Base-by-base conservation (phyloP, 1,140 invertebrate genomes). In the Nilaparvata lugens region DNA sequence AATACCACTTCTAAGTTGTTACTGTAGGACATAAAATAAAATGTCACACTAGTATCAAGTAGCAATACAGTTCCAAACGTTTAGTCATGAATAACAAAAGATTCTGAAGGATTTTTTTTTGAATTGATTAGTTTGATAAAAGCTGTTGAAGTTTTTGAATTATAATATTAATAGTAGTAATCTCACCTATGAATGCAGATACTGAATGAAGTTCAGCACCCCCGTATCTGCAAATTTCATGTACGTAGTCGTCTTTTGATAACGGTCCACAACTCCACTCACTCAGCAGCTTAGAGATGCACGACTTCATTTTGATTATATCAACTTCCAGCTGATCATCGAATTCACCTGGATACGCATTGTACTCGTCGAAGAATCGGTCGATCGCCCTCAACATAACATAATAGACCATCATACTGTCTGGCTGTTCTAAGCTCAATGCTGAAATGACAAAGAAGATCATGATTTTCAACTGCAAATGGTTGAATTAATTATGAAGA, bases 141-240 rank as follows among this genome's bases (percentile, higher is more conserved):
- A n/a, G n/a, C n/a, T n/a, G n/a, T n/a, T n/a, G n/a, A n/a, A n/a
- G n/a, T n/a, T n/a, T n/a, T n/a, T n/a, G n/a, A n/a, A n/a, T n/a
- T n/a, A n/a, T n/a, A n/a, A n/a, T n/a, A n/a, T n/a, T n/a, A n/a
- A n/a, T n/a, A n/a, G n/a, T n/a, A n/a, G n/a, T n/a, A n/a, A n/a
- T 4, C 56, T 71, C 70, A 80, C 84, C 92, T 60, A 98, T 79
- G 73, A 95, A 95, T 7, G 95, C 87, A 24, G 95, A 93, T n/a
- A 98, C 82, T 28, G 93, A 91, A 76, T 98, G 96, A 42, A 98
- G 75, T 76, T 99, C 95, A 6, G 89, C 83, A 16, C 91, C 94
- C 48, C 96, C 96, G 77, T 93, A 98, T 45, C 87, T 74, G 71
- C 91, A 95, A 75, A 97, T 89, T 78, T 98, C 95, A 76, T 97